phyloP scores from a whole-genome alignment of 2,888 invertebrate genomes.

The Calliphora vomitoria region DNA sequence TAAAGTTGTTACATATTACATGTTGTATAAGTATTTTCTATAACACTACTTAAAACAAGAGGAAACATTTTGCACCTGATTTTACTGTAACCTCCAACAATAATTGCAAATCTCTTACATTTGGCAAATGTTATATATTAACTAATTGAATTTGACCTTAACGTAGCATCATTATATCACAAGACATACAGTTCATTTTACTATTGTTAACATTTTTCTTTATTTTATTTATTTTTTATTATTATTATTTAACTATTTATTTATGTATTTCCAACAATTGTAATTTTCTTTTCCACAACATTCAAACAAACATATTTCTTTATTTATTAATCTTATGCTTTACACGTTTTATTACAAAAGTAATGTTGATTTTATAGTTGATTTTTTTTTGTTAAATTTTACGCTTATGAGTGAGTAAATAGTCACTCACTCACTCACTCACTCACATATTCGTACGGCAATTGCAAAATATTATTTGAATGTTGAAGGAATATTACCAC shows the following conservation, averaged over 20 bases:
- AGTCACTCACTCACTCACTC: background rate
- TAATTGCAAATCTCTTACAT: background rate
- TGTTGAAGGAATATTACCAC: conserved; percentile 53
- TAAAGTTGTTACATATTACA: too few relatives aligned
- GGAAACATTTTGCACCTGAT: background rate
- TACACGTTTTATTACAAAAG: conserved; percentile 62
- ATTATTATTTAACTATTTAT: conserved; percentile 45
- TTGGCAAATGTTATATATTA: background rate
- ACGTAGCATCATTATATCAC: conserved; percentile 13
- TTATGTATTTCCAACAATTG: background rate
- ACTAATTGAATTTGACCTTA: conserved; percentile 21
- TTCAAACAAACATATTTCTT: background rate
- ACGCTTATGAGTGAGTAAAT: background rate
- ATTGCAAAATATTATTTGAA: conserved; percentile 59
- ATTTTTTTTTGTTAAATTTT: conserved; percentile 5
- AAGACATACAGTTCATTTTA: background rate
- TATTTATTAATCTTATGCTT: conserved; percentile 26
- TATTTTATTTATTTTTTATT: conserved; percentile 11
- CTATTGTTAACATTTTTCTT: background rate
- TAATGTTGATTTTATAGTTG: conserved; percentile 46
- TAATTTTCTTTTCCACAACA: conserved; percentile 29
- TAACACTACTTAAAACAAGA: too few relatives aligned
- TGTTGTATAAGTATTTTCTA: too few relatives aligned
- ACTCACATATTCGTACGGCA: background rate
- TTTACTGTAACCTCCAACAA: background rate